Base-by-base conservation (phyloP, 2,888 invertebrate species). In the Tetramorium bicarinatum region DNA sequence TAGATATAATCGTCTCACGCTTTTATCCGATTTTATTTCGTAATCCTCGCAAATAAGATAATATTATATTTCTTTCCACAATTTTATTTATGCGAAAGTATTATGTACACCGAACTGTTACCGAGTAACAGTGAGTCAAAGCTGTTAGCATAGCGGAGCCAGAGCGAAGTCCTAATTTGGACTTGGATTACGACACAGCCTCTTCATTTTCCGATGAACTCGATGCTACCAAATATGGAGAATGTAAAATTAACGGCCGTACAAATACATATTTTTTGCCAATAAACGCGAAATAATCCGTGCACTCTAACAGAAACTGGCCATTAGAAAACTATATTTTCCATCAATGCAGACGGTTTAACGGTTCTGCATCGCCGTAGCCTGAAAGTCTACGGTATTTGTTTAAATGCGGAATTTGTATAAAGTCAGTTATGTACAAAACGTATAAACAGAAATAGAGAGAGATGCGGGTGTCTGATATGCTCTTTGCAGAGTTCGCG, bases 161-260 rank as follows among this genome's bases (percentile, higher is more conserved):
- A 54, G 54, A 54, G n/a, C 41, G 44, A 44, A 66, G 66, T 77
- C 76, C 76, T 66, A 77, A 77, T 77, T 77, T 77, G 77, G 77
- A 44, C 54, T 44, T 29, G 76, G n/a, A 54, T 77, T 77, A 66
- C 66, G 54, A 77, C 52, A 66, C n/a, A 44, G 44, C 6, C 44
- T 66, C 41, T 64, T 77, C n/a, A 67, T 77, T 77, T 56, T 77
- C 66, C 54, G n/a, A 54, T 11, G 66, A 34, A 67, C 29, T 54
- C 66, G 54, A n/a, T 13, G 54, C 29, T 21, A 54, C 54, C 77
- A 56, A 59, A 74, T 74, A 75, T 15, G 74, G 47, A 34, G 29
- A n/a, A 41, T 3, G 2, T 13, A 66, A 52, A 54, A 62, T 62
- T 76, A 77, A 77, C 38, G 15, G 29, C 15, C 21, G 41, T 18